Evolutionary conservation across 2,797 vertebrate species (phyloP), one percentile per base, ranked within the genome.

Genomic region (Iguana delicatissima): DNA sequence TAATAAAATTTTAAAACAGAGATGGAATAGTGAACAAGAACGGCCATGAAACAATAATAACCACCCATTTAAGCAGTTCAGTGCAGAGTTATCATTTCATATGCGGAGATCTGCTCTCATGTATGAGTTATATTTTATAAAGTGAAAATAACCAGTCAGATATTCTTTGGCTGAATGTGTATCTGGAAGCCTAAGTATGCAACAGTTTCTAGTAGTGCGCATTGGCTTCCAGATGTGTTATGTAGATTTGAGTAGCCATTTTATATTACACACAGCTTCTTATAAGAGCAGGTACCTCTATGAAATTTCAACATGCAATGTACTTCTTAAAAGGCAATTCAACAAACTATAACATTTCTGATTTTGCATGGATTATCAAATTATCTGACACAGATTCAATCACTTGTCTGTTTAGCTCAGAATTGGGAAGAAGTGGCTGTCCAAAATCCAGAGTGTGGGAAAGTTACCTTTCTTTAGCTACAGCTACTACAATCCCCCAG

Each of bases 271-370:
- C 26, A 24, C 46, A 50, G 10, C 42, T 79, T 50, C 74, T 38
- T 42, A 42, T 77, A 80, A 35, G 80, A 38, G 7, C n/a, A 38
- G 24, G 20, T 38, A 82, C 59, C n/a, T 62, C 52, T 82, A 35
- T 59, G 52, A 82, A 59, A 57, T 82, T 59, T 8, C n/a, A 59
- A 82, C 50, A 55, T 7, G 50, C 22, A 42, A 80, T 10, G 20
- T n/a, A 38, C 20, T 55, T 8, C 32, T 82, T 95, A 91, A 96
- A 96, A 96, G 96, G 91, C 91, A 94, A 94, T 96, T 96, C 94
- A 96, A 92, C 90, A 95, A 94, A 93, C 91, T 80, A 93, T 93
- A 95, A 94, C 35, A 96, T 95, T 95, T 96, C 73, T 38, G 32
- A 85, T 95, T 95, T 85, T 55, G 32, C 74, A 38, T 7, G 32